Evolutionary conservation across 2,113 vertebrate genomes (phyloP).

Genomic region (Phylloscopus trochilus): DNA sequence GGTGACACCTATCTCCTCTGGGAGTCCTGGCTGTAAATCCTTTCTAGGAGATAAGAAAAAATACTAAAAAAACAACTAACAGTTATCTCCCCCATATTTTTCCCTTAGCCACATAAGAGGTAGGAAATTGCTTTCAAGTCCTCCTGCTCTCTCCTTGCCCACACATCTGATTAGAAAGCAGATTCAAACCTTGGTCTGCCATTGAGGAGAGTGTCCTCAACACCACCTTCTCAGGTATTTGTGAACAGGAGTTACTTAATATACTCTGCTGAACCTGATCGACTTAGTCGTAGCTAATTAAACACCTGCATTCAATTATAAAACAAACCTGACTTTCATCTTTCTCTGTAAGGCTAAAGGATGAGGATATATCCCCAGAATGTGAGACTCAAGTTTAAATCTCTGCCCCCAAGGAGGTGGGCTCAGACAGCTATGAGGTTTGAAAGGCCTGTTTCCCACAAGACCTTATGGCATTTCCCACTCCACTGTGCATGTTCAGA

Average conservation of each 20-base stretch:
- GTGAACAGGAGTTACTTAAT: not conserved
- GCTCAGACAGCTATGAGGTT: not conserved
- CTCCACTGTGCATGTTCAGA: not conserved
- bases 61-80: not conserved
- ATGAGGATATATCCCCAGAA: not conserved
- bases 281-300: not conserved
- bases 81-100: not conserved
- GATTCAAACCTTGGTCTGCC: not conserved
- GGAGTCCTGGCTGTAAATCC: not conserved
- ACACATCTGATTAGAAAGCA: constrained; percentile 29
- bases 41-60: constrained; percentile 24
- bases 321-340: not conserved
- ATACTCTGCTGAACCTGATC: not conserved
- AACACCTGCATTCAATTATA: not conserved
- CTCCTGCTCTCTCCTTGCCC: not conserved
- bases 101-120: constrained; percentile 36
- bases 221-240: not conserved
- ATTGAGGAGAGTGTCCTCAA: not conserved
- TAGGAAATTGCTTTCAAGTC: constrained; percentile 49
- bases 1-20: not conserved
- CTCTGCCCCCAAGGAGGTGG: not conserved
- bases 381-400: not conserved
- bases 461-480: not conserved
- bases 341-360: not conserved
- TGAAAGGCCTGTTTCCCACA: not conserved